Conservation (phyloP, 1,140 invertebrate genomes). For the Drosophila paulistorum region DNA sequence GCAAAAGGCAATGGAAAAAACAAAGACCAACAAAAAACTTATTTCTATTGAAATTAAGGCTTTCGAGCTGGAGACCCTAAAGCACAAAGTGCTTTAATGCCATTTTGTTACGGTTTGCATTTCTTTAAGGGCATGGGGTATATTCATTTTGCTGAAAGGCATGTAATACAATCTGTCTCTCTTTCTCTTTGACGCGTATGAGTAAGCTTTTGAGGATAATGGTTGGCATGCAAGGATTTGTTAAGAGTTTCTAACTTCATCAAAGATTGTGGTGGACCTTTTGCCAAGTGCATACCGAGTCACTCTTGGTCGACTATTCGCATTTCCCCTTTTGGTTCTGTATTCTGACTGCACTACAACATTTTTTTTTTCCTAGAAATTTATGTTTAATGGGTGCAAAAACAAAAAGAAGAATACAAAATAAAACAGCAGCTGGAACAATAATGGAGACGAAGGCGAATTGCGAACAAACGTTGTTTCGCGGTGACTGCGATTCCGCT, state of each 20-base stretch:
- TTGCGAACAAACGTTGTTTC: slow-evolving; percentile 21
- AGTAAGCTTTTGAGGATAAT: not conserved
- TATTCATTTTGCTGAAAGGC: not conserved
- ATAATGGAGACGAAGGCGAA: slow-evolving; percentile 19
- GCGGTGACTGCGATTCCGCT: slow-evolving; percentile 28
- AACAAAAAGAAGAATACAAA: slow-evolving; percentile 6
- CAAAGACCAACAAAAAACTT: not conserved
- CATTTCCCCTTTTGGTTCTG: not conserved
- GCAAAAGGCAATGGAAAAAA: too few species aligned
- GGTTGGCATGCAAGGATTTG: not conserved
- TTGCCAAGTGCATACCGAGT: not conserved
- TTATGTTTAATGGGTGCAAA: slow-evolving; percentile 49
- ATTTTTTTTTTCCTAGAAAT: slow-evolving; percentile 45
- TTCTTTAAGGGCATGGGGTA: not conserved
- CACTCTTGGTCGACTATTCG: slow-evolving; percentile 1
- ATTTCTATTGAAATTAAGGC: not conserved
- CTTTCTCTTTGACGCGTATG: not conserved
- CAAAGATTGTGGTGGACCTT: not conserved
- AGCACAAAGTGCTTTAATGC: slow-evolving; percentile 42
- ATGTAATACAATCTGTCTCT: slow-evolving; percentile 4
- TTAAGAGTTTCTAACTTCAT: not conserved
- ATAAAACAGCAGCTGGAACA: slow-evolving; percentile 5
- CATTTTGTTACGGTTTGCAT: not conserved
- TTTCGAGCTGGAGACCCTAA: not conserved
- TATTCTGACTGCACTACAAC: not conserved